Conservation (phyloP, 2,797 vertebrate species). For the Vultur gryphus region DNA sequence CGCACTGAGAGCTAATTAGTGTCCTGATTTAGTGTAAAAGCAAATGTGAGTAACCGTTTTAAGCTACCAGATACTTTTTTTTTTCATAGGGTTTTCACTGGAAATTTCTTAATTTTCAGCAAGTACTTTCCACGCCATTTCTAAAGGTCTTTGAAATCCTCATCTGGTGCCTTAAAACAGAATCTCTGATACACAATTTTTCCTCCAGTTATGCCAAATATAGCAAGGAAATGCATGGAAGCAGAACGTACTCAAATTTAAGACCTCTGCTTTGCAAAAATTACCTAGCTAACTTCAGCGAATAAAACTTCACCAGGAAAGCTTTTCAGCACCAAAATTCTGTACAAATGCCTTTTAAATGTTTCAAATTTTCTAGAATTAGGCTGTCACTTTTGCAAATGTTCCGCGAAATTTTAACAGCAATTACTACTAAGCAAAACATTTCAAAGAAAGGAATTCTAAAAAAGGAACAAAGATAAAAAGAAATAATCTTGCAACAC, state of each 20-base stretch:
- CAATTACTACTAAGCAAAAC: constrained; percentile 52
- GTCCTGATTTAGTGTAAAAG: constrained; percentile 8
- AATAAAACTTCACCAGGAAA: constrained; percentile 19
- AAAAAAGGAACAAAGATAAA: constrained; percentile 7
- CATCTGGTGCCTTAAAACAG: constrained; percentile 63
- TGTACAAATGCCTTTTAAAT: constrained; percentile 37
- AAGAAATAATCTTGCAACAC: not conserved
- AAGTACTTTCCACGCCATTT: constrained; percentile 26
- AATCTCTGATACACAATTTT: constrained; percentile 56
- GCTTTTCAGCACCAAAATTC: constrained; percentile 40
- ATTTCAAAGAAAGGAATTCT: constrained; percentile 36
- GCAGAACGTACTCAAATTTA: not conserved
- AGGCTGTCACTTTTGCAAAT: constrained; percentile 59
- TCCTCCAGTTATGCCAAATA: constrained; percentile 42
- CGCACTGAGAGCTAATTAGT: not conserved
- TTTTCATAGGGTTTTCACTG: constrained; percentile 40
- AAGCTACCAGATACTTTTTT: constrained; percentile 32
- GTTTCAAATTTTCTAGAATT: constrained; percentile 65
- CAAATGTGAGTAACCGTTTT: constrained; percentile 37
- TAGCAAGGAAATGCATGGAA: constrained; percentile 32
- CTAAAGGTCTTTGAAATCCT: constrained; percentile 68
- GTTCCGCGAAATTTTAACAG: constrained; percentile 57
- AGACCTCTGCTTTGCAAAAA: constrained; percentile 29
- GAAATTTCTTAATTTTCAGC: constrained; percentile 68
- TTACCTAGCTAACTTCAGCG: constrained; percentile 17